Evolutionary conservation across 2,888 invertebrate species (phyloP).

Genomic region (Zaprionus bogoriensis): DNA sequence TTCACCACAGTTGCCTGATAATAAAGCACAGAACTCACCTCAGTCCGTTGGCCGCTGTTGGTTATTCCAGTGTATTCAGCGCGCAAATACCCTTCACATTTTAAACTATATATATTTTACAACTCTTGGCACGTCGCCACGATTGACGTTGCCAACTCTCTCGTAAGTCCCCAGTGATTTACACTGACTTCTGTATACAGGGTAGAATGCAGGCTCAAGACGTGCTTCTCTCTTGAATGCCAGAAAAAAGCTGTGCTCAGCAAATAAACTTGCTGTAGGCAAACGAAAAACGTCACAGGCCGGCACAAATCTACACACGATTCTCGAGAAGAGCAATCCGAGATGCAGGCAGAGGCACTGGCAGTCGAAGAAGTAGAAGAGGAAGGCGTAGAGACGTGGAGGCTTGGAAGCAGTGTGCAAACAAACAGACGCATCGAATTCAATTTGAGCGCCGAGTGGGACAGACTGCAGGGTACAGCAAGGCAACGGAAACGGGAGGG

Average conservation of each 20-base stretch:
- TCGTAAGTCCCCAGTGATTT: too few species aligned
- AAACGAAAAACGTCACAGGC: neutral
- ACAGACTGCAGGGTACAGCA: too few species aligned
- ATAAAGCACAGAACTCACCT: too few species aligned
- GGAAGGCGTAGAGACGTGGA: neutral
- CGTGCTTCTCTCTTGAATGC: neutral
- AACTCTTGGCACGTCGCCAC: too few species aligned
- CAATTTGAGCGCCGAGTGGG: neutral
- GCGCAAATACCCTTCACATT: neutral
- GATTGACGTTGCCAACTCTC: too few species aligned
- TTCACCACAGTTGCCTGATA: too few species aligned
- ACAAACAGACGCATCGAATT: neutral
- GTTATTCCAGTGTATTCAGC: neutral
- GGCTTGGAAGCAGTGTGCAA: neutral
- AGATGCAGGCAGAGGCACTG: neutral
- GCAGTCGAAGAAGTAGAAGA: neutral
- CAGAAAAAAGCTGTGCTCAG: neutral
- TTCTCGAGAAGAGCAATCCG: neutral
- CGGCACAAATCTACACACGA: too few species aligned
- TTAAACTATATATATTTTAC: too few species aligned
- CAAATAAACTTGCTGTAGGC: neutral
- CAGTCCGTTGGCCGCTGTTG: too few species aligned
- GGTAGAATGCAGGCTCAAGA: neutral
- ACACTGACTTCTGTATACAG: too few species aligned
- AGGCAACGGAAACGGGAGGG: neutral